Percentiles rank a stretch among this genome's conserved stretches.
Conservation (phyloP, 2,797 vertebrate genomes). For the Lithobates sylvaticus region DNA sequence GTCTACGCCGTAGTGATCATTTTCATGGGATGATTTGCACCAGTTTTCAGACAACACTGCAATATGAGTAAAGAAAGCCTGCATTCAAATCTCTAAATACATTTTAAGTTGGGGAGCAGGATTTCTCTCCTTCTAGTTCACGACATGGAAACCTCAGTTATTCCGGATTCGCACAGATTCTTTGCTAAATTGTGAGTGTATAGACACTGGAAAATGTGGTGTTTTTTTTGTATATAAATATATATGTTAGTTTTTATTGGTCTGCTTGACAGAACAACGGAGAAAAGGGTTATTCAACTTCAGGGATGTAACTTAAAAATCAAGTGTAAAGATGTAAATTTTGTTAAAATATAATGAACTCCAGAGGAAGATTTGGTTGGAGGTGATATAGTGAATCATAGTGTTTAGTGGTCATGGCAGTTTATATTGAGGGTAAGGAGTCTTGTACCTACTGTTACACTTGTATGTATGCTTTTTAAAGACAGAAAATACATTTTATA, state of each 20-base stretch:
- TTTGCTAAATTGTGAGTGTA: slow-evolving; percentile 20
- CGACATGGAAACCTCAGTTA: background rate
- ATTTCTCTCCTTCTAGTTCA: background rate
- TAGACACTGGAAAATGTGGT: background rate
- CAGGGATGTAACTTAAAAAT: slow-evolving; percentile 69
- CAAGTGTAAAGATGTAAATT: slow-evolving; percentile 65
- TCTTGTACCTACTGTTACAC: slow-evolving; percentile 31
- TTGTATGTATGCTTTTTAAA: slow-evolving; percentile 73
- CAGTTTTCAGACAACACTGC: no score
- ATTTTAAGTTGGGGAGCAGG: background rate
- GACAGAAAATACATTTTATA: slow-evolving; percentile 81
- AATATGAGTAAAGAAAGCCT: no score
- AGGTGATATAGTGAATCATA: slow-evolving; percentile 66
- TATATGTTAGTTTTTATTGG: slow-evolving; percentile 67
- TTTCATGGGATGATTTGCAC: no score
- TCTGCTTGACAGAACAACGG: slow-evolving; percentile 52
- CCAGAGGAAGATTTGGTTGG: background rate
- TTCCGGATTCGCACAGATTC: background rate
- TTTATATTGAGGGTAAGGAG: no score
- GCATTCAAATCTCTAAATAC: background rate
- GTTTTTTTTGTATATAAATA: slow-evolving; percentile 61
- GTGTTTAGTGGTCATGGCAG: no score
- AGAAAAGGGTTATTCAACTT: slow-evolving; percentile 68
- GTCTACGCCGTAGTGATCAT: no score
- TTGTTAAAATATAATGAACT: slow-evolving; percentile 57